Percentiles rank a stretch among this genome's conserved stretches.
These are phyloP conservation scores for Macrosteles quadrilineatus DNA, from an alignment of 1,140 invertebrate genomes.

Conservation along the genomic window DNA sequence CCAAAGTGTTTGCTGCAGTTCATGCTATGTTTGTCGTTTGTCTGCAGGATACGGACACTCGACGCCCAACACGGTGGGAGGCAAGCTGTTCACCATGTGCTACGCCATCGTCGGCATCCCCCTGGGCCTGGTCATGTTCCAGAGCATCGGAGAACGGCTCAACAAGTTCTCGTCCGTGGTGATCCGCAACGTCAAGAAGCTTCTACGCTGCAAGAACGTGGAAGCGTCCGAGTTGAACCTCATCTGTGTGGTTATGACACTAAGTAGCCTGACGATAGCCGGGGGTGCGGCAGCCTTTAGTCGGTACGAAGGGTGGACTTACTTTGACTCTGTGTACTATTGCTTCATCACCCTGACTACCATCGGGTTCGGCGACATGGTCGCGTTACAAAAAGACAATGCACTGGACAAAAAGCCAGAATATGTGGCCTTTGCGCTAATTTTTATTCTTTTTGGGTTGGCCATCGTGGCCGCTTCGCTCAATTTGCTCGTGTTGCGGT, in stretches of 20 bases:
- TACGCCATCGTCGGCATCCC: conserved; percentile 98
- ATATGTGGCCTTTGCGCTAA: conserved; percentile 97
- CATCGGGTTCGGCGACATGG: conserved; percentile 64
- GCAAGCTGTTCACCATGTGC: conserved; percentile 96
- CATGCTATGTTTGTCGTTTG: no score
- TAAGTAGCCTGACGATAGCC: conserved; percentile 95
- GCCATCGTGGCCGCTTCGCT: conserved; percentile 99
- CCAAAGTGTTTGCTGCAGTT: no score
- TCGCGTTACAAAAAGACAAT: conserved; percentile 89
- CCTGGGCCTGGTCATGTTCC: conserved; percentile 96
- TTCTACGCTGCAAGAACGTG: conserved; percentile 67
- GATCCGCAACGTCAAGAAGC: conserved; percentile 80
- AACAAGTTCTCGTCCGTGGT: conserved; percentile 95
- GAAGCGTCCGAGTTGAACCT: conserved; percentile 97
- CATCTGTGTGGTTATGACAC: conserved; percentile 91
- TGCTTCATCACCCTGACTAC: conserved; percentile 98
- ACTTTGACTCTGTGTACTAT: conserved; percentile 98
- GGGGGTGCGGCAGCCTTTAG: conserved; percentile 95
- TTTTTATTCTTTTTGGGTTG: conserved; percentile 98
- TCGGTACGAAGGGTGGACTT: conserved; percentile 94
- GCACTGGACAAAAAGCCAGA: conserved; percentile 94
- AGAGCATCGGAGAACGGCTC: conserved; percentile 94
- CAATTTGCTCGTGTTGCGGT: conserved; percentile 96
- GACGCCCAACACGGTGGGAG: conserved; percentile 90
- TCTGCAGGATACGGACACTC: conserved; percentile 87